Evolutionary conservation across 2,113 vertebrate species (phyloP), one percentile per base, ranked within the genome.

Genomic region (Rattus norvegicus): DNA sequence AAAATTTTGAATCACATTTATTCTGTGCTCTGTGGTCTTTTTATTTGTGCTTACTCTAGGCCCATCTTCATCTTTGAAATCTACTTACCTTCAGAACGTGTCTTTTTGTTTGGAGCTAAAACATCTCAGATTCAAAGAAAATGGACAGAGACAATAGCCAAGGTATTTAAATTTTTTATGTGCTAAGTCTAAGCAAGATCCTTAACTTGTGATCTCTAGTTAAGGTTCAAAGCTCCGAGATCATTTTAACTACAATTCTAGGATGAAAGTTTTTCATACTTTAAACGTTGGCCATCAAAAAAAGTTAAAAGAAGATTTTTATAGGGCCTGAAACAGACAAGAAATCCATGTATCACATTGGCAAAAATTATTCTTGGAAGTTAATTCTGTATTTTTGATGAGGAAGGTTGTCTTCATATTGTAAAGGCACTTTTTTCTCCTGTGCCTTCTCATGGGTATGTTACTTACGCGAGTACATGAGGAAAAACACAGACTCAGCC

Each of bases 21-120:
- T 69, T 81, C 87, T 93, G 80, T 87, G 75, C 49, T 13, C 33
- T 95, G 47, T 56, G 39, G 39, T 97, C 33, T 88, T 94, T 67
- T 95, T 97, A 97, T 97, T 95, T 20, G 5, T 97, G 33, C 90
- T 92, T 98, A 52, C 96, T 98, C 67, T 98, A 99, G 99, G 98
- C 98, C 99, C 49, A 97, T 99, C 98, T 99, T 99, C 97, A 99
- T 99, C 47, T 99, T 99, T 98, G 99, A 99, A 98, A 98, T 99
- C 96, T 99, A 99, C 98, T 98, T 99, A 98, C 98, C 98, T 97
- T 99, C 99, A 36, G 99, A 99, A 97, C 99, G 99, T 87, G 98
- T 98, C 72, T 99, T 99, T 98, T 98, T 99, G 0, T 99, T 99
- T 94, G 99, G 99, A 91, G 98, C 99, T 8, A 99, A 99, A 98